Percentiles rank a stretch among this genome's conserved stretches.
Conservation (phyloP, 2,113 vertebrate species). For the Narcine bancroftii region DNA sequence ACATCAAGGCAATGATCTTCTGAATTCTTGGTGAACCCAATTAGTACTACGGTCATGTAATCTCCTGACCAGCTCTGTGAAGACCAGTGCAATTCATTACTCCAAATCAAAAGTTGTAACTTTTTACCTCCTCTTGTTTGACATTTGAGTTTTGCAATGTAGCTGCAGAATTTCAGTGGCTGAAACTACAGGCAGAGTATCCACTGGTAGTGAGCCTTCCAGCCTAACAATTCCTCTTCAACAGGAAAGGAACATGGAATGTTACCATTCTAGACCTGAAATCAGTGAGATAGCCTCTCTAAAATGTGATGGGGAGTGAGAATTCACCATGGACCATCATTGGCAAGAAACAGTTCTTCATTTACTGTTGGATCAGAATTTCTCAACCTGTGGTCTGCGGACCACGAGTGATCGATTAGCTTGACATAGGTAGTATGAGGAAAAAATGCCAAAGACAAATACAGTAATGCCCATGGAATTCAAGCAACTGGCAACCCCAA, state of each 20-base stretch:
- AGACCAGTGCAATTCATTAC: background rate
- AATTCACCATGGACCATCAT: background rate
- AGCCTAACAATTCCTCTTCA: background rate
- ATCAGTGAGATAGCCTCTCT: background rate
- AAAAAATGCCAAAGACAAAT: too few species aligned
- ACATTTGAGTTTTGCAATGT: background rate
- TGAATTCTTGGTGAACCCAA: background rate
- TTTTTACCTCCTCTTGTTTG: background rate
- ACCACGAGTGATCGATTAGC: too few species aligned
- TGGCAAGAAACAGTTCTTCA: background rate
- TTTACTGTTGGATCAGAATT: background rate
- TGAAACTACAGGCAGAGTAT: background rate
- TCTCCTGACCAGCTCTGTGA: background rate
- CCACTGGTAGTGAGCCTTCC: too few species aligned
- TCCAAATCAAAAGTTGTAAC: conserved; percentile 1
- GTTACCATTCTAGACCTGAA: background rate
- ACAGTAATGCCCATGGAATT: too few species aligned
- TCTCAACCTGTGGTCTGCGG: background rate
- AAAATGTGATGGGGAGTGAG: background rate
- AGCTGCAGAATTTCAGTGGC: background rate
- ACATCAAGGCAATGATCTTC: background rate
- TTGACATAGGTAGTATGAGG: too few species aligned
- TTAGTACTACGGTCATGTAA: background rate
- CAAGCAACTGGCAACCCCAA: too few species aligned
- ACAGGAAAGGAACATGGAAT: background rate